Evolutionary conservation across 2,113 vertebrate genomes (phyloP), one percentile per base, ranked within the genome.

Genomic region (Morone saxatilis): DNA sequence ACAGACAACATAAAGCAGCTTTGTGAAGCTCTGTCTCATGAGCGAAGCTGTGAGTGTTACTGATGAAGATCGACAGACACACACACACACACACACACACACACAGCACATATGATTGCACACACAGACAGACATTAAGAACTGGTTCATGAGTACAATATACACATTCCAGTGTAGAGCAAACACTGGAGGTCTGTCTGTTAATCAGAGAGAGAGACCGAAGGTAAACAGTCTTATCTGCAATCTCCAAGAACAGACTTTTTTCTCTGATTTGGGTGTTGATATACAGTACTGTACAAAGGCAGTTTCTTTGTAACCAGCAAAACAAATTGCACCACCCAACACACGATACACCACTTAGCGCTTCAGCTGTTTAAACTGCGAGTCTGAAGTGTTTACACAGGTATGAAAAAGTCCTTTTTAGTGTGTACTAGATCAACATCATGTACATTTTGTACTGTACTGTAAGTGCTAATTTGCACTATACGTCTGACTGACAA

Each of bases 201-300:
- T 80, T 65, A 70, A 61, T 68, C 59, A 76, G 61, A 20, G 12
- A 50, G 12, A 83, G 45, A 62, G 70, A 56, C 65, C 65, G 67
- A 80, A 45, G 36, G 73, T 90, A 83, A 91, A 87, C 70, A 80
- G 43, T 65, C 67, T 88, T 88, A 92, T 89, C 86, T 83, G 43
- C 2, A 17, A 61, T 47, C 5, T 0, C 36, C 5, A 38, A 77
- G 86, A 86, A 85, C 83, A 91, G 45, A 65, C 25, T 87, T 74
- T 78, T 86, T 89, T 66, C 70, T 47, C 69, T 81, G 81, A 83
- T 84, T 66, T 43, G 40, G 80, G 20, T 22, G 72, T 19, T 3
- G 47, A 87, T 74, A 71, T 38, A 41, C 57, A 51, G 47, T 1
- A 47, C 57, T 56, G 47, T 1, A 80, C 71, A 53, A 68, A 80